Percentiles rank a stretch among this genome's conserved stretches.
Evolutionary conservation across 2,113 vertebrate species (phyloP).

Genomic region (Rhinoptilus africanus): DNA sequence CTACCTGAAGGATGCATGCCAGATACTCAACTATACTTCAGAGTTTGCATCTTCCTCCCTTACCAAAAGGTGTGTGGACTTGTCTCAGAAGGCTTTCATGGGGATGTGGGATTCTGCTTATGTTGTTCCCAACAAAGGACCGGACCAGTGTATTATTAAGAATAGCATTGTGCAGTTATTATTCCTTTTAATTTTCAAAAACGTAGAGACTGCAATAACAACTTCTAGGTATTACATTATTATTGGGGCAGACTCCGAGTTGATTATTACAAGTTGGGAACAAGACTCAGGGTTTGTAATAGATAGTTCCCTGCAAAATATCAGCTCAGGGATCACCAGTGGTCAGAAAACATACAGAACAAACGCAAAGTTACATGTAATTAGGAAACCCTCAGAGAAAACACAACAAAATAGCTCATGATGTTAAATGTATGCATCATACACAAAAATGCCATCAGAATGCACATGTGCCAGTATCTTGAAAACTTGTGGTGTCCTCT

Average conservation of each 20-base stretch:
- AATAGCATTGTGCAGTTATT: background rate
- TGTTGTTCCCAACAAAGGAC: background rate
- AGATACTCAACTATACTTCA: background rate
- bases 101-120: background rate
- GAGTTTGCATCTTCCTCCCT: background rate
- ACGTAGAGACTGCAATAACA: background rate
- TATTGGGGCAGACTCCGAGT: background rate
- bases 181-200: background rate
- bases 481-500: background rate
- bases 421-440: background rate
- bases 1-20: background rate
- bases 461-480: background rate
- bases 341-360: background rate
- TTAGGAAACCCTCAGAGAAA: background rate
- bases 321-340: background rate
- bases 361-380: background rate
- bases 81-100: background rate
- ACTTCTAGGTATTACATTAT: too few relatives aligned
- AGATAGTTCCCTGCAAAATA: background rate
- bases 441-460: background rate
- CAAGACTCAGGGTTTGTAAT: background rate
- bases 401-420: background rate
- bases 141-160: background rate
- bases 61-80: background rate
- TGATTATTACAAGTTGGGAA: background rate